phyloP scores from a whole-genome alignment of 2,888 invertebrate genomes.

The Calameuta pallipes region DNA sequence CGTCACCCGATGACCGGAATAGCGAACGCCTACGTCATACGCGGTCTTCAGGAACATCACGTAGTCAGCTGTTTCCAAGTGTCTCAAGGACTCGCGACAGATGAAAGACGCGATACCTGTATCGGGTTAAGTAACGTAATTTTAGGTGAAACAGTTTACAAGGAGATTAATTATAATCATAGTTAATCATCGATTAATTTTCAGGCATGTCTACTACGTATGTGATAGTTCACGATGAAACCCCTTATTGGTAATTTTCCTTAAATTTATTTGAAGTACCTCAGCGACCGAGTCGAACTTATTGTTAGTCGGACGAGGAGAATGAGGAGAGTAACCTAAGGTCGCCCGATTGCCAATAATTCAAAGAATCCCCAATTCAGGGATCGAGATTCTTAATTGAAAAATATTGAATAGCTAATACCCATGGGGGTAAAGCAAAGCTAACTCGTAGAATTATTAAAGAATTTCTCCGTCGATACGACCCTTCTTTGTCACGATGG shows the following conservation, averaged over 20 bases:
- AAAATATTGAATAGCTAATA: not conserved
- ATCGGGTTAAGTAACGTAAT: not conserved
- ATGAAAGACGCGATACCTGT: not conserved
- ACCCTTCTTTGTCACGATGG: not conserved
- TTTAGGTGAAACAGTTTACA: not conserved
- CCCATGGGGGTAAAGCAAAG: not conserved
- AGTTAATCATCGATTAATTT: not conserved
- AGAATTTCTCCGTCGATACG: constrained; percentile 1
- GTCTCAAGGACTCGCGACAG: constrained; percentile 6
- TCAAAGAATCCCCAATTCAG: not conserved
- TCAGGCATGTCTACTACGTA: not conserved
- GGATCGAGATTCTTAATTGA: not conserved
- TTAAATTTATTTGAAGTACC: not conserved
- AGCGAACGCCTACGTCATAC: constrained; percentile 9
- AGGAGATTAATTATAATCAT: not conserved
- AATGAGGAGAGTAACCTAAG: not conserved
- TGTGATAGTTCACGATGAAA: not conserved
- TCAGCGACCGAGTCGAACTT: not conserved
- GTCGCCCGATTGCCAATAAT: not conserved
- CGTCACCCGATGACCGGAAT: constrained; percentile 9
- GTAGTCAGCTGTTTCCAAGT: constrained; percentile 7
- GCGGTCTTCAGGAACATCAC: constrained; percentile 3
- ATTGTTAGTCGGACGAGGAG: not conserved
- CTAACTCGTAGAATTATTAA: not conserved
- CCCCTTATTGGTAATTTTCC: not conserved